Percentiles rank a stretch among this genome's conserved stretches.
Conservation (phyloP, 2,888 invertebrate species). For the Eurois occulta region DNA sequence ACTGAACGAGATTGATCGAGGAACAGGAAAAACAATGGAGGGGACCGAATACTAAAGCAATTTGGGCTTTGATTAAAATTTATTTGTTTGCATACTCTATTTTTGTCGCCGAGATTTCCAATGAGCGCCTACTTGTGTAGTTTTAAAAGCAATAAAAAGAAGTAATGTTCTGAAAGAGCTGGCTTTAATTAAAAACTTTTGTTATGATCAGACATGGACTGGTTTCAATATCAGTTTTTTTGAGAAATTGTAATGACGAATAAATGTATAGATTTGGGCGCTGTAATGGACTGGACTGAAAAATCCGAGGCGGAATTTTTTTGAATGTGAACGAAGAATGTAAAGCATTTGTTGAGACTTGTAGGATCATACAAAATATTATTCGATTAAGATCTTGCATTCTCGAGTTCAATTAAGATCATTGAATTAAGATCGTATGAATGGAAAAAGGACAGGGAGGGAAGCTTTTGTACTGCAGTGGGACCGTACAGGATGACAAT, state of each 20-base stretch:
- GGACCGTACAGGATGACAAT: background rate
- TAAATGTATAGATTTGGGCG: conserved; percentile 2
- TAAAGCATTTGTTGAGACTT: background rate
- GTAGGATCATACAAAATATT: background rate
- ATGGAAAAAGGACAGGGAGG: background rate
- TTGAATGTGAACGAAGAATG: background rate
- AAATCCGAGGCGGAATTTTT: background rate
- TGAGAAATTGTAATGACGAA: conserved; percentile 29
- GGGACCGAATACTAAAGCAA: conserved; percentile 77
- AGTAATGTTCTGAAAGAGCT: conserved; percentile 39
- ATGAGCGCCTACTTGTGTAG: conserved; percentile 49
- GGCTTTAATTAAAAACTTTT: conserved; percentile 60
- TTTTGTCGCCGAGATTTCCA: conserved; percentile 72
- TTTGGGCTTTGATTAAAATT: conserved; percentile 85
- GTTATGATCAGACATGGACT: conserved; percentile 48
- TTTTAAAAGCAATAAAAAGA: conserved; percentile 60
- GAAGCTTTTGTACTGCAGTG: background rate
- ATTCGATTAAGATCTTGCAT: background rate
- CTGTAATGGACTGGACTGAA: conserved; percentile 29
- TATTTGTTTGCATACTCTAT: conserved; percentile 81
- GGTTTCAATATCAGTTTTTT: conserved; percentile 33
- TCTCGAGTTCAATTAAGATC: background rate
- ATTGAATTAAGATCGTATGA: background rate
- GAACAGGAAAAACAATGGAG: conserved; percentile 76
- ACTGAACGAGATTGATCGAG: conserved; percentile 71